A percentile compares a stretch with the other conserved stretches of the same genome.
Evolutionary conservation across 2,888 invertebrate species (phyloP).

Genomic region (Metallyticus violacea): DNA sequence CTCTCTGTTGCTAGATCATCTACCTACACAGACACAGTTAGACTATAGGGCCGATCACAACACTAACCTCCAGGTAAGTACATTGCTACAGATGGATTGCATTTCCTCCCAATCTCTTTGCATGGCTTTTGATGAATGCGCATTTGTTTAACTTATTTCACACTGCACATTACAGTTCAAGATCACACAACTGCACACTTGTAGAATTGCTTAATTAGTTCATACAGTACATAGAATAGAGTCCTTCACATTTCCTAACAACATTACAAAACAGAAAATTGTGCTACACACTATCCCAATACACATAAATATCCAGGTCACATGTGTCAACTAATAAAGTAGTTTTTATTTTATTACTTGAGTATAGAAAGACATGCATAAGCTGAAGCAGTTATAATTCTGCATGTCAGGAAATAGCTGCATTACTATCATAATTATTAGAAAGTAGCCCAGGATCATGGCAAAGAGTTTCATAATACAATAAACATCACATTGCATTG

Average conservation of each 20-base stretch:
- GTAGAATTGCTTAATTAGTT: neutral
- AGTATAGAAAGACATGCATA: neutral
- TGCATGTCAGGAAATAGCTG: neutral
- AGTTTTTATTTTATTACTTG: neutral
- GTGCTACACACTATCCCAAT: neutral
- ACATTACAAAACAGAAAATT: neutral
- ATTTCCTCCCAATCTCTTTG: slow-evolving; percentile 9
- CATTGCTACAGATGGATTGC: neutral
- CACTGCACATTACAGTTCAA: neutral
- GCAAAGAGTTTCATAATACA: neutral
- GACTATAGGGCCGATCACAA: slow-evolving; percentile 76
- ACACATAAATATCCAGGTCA: neutral
- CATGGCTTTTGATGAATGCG: slow-evolving; percentile 13
- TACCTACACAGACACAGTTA: slow-evolving; percentile 85
- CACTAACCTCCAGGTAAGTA: slow-evolving; percentile 22
- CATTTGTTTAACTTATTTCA: neutral
- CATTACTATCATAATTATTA: neutral
- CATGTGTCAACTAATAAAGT: neutral
- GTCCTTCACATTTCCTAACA: neutral
- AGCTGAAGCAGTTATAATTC: neutral
- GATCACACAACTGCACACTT: neutral
- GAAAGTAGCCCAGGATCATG: neutral
- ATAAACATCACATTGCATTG: neutral
- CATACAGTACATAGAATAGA: neutral
- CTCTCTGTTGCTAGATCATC: slow-evolving; percentile 92